phyloP scores from a whole-genome alignment of 2,113 vertebrate species.

The Hypanus sabinus region DNA sequence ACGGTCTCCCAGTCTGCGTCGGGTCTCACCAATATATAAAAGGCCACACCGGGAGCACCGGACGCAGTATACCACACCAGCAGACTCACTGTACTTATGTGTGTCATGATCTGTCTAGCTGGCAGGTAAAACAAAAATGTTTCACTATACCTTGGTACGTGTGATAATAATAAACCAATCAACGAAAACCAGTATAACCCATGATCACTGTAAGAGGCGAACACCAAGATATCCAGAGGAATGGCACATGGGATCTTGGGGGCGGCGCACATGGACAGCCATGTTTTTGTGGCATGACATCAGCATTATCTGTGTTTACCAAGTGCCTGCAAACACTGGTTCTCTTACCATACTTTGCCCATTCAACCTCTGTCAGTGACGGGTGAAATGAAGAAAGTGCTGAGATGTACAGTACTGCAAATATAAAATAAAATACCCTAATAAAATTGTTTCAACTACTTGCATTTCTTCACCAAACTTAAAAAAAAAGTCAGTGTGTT shows the following conservation, averaged over 20 bases:
- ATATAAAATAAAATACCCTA: not conserved
- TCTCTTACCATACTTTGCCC: not conserved
- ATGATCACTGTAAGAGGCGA: not conserved
- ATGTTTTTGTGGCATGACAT: not conserved
- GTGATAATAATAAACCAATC: no score
- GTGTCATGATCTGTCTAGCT: no score
- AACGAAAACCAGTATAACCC: not conserved
- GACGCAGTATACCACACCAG: no score
- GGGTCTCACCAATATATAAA: no score
- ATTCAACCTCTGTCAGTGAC: not conserved
- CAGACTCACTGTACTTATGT: no score
- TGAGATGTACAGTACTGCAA: not conserved
- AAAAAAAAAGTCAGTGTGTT: not conserved
- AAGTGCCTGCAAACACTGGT: no score
- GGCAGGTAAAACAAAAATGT: no score
- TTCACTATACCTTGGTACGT: no score
- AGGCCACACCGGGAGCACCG: no score
- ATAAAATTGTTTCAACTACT: not conserved
- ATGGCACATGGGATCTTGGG: not conserved
- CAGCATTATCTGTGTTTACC: not conserved
- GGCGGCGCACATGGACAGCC: not conserved
- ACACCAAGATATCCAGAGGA: no score
- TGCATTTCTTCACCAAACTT: not conserved
- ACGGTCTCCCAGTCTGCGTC: no score
- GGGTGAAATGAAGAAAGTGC: not conserved